These are phyloP conservation scores for Crocallis elinguaria DNA, from an alignment of 2,888 invertebrate species.

Conservation along the genomic window DNA sequence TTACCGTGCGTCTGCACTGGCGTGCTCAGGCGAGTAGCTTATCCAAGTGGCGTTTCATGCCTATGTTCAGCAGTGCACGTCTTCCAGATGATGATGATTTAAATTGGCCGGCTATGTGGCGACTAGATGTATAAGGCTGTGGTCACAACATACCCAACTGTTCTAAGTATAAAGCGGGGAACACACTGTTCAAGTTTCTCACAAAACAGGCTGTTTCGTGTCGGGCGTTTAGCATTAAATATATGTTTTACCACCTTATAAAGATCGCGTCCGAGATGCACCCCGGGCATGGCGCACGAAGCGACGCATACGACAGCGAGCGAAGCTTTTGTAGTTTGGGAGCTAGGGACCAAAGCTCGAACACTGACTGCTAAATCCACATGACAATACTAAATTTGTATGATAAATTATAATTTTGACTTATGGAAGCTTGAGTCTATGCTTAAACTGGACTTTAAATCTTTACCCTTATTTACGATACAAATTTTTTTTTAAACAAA, in stretches of 20 bases:
- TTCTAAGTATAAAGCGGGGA: constrained; percentile 34
- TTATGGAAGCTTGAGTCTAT: too few relatives aligned
- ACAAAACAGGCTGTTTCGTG: constrained; percentile 56
- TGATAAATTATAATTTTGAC: too few relatives aligned
- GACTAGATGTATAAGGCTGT: not conserved
- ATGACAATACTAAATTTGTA: not conserved
- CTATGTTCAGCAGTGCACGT: too few relatives aligned
- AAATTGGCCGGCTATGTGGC: too few relatives aligned
- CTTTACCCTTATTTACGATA: too few relatives aligned
- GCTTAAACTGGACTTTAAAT: too few relatives aligned
- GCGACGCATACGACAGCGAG: constrained; percentile 71
- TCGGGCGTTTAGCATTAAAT: constrained; percentile 80
- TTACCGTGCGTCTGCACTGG: too few relatives aligned
- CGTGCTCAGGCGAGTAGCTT: too few relatives aligned
- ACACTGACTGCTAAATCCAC: not conserved
- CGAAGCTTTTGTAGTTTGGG: constrained; percentile 46
- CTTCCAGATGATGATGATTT: too few relatives aligned
- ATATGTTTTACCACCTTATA: constrained; percentile 85
- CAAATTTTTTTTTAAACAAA: too few relatives aligned
- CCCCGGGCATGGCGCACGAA: constrained; percentile 76
- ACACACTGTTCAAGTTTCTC: constrained; percentile 55
- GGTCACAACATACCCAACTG: not conserved
- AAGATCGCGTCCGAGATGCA: constrained; percentile 76
- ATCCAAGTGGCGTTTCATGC: too few relatives aligned
- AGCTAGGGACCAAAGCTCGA: constrained; percentile 34